Evolutionary conservation across 2,797 vertebrate species (phyloP).

Genomic region (Lophius americanus): DNA sequence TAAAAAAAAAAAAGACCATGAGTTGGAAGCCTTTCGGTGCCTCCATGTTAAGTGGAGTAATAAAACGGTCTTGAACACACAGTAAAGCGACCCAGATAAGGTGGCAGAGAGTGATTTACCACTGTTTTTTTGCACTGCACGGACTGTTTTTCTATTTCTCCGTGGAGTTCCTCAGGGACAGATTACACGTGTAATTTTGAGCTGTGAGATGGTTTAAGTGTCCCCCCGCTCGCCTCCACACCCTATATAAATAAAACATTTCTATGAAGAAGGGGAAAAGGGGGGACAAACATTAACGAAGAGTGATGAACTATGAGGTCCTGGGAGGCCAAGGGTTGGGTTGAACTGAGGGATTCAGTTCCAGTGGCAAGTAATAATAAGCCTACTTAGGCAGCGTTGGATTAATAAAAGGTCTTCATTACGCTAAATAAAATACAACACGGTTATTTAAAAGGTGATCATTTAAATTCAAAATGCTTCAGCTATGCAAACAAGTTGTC

Average conservation of each 20-base stretch:
- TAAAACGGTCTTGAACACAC: conserved; percentile 70
- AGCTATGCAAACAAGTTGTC: conserved; percentile 26
- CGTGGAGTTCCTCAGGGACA: conserved; percentile 76
- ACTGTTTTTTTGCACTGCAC: conserved; percentile 80
- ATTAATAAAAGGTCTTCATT: conserved; percentile 11
- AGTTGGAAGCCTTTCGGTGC: conserved; percentile 42
- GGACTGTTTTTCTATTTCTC: conserved; percentile 81
- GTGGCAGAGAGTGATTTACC: conserved; percentile 82
- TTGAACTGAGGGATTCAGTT: conserved; percentile 46
- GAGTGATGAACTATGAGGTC: conserved; percentile 74
- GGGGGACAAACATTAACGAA: conserved; percentile 57
- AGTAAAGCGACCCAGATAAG: conserved; percentile 74
- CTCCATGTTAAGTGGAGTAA: conserved; percentile 74
- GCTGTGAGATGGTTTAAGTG: conserved; percentile 82
- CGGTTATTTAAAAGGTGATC: background rate
- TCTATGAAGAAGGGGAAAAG: conserved; percentile 55
- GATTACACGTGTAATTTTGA: conserved; percentile 85
- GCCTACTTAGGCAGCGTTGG: conserved; percentile 22
- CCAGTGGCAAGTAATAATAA: conserved; percentile 43
- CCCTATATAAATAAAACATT: conserved; percentile 73
- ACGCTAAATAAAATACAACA: background rate
- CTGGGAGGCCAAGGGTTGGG: conserved; percentile 45
- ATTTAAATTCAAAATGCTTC: conserved; percentile 23
- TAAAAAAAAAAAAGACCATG: conserved; percentile 23
- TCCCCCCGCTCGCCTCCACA: conserved; percentile 45